Percentiles rank a stretch among this genome's conserved stretches.
Evolutionary conservation across 2,888 invertebrate species (phyloP).

Genomic region (Amaurobius ferox): DNA sequence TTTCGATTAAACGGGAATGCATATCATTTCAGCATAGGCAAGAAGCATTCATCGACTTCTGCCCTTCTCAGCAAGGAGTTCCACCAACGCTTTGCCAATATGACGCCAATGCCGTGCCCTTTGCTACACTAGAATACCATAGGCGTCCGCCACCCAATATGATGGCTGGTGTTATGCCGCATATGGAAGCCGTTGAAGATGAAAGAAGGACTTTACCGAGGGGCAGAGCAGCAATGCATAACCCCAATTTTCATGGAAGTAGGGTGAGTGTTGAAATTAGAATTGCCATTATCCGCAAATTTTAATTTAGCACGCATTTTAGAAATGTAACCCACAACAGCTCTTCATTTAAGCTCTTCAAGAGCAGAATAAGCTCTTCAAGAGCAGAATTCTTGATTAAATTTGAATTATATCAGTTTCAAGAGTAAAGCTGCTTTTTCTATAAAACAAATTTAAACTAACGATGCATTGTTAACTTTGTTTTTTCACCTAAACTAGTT

Average conservation of each 20-base stretch:
- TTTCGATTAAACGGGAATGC: too few relatives aligned
- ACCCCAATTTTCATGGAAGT: slow-evolving; percentile 63
- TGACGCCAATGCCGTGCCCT: slow-evolving; percentile 54
- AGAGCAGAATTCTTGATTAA: too few relatives aligned
- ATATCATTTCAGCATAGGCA: slow-evolving; percentile 46
- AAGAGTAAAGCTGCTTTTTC: too few relatives aligned
- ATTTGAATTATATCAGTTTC: too few relatives aligned
- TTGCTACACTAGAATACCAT: slow-evolving; percentile 63
- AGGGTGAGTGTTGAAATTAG: slow-evolving; percentile 32
- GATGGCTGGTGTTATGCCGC: slow-evolving; percentile 17
- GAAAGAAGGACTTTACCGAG: slow-evolving; percentile 52
- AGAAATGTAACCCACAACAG: too few relatives aligned
- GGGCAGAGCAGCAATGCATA: slow-evolving; percentile 58
- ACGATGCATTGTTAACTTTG: too few relatives aligned
- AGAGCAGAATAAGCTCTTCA: too few relatives aligned
- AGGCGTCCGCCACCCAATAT: slow-evolving; percentile 29
- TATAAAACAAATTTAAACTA: too few relatives aligned
- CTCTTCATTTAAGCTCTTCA: too few relatives aligned
- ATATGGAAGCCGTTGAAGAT: slow-evolving; percentile 24
- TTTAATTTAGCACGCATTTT: too few relatives aligned
- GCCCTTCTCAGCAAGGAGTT: slow-evolving; percentile 48
- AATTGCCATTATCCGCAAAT: background rate
- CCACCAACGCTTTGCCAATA: slow-evolving; percentile 54
- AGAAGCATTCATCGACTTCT: slow-evolving; percentile 66
- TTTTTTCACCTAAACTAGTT: too few relatives aligned